Evolutionary conservation across 2,113 vertebrate genomes (phyloP).

Genomic region (Struthidea cinerea): DNA sequence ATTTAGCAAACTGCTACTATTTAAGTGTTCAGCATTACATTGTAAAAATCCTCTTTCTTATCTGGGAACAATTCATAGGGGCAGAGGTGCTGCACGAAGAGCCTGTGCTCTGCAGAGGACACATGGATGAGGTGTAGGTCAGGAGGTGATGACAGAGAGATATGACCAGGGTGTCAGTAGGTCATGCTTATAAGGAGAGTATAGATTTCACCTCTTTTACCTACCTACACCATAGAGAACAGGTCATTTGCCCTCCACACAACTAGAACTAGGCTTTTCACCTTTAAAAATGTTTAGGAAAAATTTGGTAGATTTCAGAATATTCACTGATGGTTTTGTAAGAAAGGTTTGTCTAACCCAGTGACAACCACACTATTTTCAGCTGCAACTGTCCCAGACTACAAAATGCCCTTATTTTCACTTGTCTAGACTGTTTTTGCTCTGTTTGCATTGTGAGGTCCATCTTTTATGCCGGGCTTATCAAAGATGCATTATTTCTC

Average conservation of each 20-base stretch:
- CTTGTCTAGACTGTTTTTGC: neutral
- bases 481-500: neutral
- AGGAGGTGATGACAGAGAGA: slow-evolving; percentile 40
- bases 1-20: neutral
- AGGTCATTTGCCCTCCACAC: neutral
- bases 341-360: neutral
- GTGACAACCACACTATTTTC: neutral
- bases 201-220: slow-evolving; percentile 22
- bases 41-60: neutral
- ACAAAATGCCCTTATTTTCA: neutral
- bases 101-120: neutral
- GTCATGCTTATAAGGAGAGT: neutral
- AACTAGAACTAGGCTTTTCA: neutral
- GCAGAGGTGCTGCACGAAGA: neutral
- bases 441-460: neutral
- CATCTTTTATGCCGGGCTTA: neutral
- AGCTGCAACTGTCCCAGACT: neutral
- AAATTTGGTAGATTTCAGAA: neutral
- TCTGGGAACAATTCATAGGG: neutral
- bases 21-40: neutral
- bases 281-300: neutral
- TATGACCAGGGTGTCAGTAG: neutral
- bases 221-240: neutral
- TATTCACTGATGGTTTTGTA: neutral
- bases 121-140: neutral